Percentiles rank a stretch among this genome's conserved stretches.
Evolutionary conservation across 2,797 vertebrate genomes (phyloP).

Genomic region (Dicrostonyx torquatus): DNA sequence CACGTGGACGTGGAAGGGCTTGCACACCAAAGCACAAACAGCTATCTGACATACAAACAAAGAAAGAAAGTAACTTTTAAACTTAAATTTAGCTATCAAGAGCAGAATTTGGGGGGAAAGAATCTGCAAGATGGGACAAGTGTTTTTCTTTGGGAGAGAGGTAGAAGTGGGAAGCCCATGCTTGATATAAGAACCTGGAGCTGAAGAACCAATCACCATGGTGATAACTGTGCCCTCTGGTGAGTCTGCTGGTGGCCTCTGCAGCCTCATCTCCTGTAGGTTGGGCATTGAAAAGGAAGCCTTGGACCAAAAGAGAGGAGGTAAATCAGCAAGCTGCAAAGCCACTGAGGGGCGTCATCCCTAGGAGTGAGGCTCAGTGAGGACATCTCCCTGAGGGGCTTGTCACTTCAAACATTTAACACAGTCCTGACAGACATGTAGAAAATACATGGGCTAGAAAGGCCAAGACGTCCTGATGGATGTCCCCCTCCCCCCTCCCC

Average conservation of each 20-base stretch:
- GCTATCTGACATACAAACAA: neutral
- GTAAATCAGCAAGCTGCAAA: neutral
- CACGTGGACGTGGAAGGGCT: neutral
- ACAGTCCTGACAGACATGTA: slow-evolving; percentile 66
- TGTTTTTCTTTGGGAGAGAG: neutral
- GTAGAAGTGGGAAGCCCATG: neutral
- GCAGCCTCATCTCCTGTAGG: neutral
- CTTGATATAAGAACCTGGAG: neutral
- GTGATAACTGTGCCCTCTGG: neutral
- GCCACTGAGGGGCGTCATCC: slow-evolving; percentile 38
- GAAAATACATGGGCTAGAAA: slow-evolving; percentile 64
- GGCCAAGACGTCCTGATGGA: slow-evolving; percentile 56
- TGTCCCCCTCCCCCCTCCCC: neutral
- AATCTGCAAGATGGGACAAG: neutral
- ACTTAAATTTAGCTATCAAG: neutral
- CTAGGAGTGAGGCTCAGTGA: slow-evolving; percentile 33
- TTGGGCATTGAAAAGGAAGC: neutral
- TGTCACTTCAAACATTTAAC: slow-evolving; percentile 65
- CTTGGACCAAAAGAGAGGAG: slow-evolving; percentile 15
- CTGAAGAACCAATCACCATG: neutral
- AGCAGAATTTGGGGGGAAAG: neutral
- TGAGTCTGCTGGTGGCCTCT: neutral
- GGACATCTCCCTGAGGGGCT: slow-evolving; percentile 33
- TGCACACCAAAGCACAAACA: neutral
- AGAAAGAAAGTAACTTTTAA: neutral